Base-by-base conservation (phyloP, 2,113 vertebrate genomes). In the Hyla sarda region DNA sequence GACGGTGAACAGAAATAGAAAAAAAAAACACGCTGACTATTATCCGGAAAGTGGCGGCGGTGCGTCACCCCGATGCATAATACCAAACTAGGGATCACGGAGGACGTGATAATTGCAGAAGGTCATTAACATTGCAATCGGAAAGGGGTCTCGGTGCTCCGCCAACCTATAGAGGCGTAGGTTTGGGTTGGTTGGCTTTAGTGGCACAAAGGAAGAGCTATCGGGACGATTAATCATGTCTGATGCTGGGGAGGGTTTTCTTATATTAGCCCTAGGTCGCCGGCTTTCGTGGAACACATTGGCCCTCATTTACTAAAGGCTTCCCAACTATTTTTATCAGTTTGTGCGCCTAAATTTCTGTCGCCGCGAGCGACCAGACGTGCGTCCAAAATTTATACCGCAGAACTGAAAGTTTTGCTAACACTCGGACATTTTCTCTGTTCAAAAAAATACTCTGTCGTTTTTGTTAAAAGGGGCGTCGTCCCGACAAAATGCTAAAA, bases 1-100 rank as follows among this genome's bases (percentile, higher is more conserved):
- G 60, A 58, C 71, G 65, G 84, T 69, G 84, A 54, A 69, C 25
- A 37, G 28, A 47, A 86, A 86, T 81, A 65, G 76, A 32, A 81
- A 72, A 60, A 56, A 65, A 65, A 32, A 81, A 72, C 48, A 56
- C 25, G 60, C 7, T 16, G 47, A 13, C 21, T 73, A 73, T 81
- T 58, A 86, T 62, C 82, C 37, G 16, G 30, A 17, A 48, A 30
- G 12, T 41, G 47, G 48, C 21, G 56, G 17, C 14, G 28, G 45
- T 10, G 34, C 54, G 32, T 34, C 48, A 13, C 28, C 30, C 7
- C 30, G 19, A 52, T 25, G 21, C 5, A 58, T 9, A 9, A 52
- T 52, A 54, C 25, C 25, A 34, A 50, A 82, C 13, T 4, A 19
- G 28, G 25, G 8, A 25, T 8, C 37, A 19, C 17, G 2, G 25